Base-by-base conservation (phyloP, 2,888 invertebrate species). In the Chamaedrilus cognettii region DNA sequence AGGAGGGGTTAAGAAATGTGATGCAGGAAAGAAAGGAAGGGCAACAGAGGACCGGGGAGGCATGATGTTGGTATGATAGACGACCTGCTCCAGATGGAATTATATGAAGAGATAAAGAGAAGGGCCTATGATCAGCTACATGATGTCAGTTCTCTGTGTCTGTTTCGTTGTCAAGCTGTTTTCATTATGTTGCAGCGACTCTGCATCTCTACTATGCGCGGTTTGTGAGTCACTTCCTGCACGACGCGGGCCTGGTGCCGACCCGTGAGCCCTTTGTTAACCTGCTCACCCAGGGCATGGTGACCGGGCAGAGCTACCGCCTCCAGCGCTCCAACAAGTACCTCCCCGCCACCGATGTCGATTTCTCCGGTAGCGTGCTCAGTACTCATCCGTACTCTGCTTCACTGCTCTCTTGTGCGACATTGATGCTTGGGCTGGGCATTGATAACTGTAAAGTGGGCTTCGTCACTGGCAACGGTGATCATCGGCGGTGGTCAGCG, bases 181-280 rank as follows among this genome's bases (percentile, higher is more conserved):
- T n/a, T n/a, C n/a, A n/a, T n/a, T n/a, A n/a, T n/a, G 60, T 79
- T 79, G 50, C 80, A 90, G 97, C 96, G 42, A 91, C 92, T 11
- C 85, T 98, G 60, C 99, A 99, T 87, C 88, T 99, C 74, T 99
- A 96, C 80, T 99, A 94, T 85, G 96, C 99, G 2, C 88, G 99
- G 57, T 99, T 99, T 84, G 74, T 84, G 82, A 90, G 89, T 78
- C 92, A 98, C 82, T 99, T 99, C 82, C 85, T 99, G 64, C 88
- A 94, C 82, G 90, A 90, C 1, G 85, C 91, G 71, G 93, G 93
- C 0, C 85, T 92, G 76, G 86, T 92, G 15, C 65, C 70, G 3
- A 87, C 87, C 67, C 84, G 87, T 69, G 99, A 99, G 84, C 99
- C 99, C 3, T 99, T 99, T 83, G 89, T 88, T 75, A 89, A 91